Evolutionary conservation across 2,797 vertebrate species (phyloP), one percentile per base, ranked within the genome.

Genomic region (Hipposideros larvatus): DNA sequence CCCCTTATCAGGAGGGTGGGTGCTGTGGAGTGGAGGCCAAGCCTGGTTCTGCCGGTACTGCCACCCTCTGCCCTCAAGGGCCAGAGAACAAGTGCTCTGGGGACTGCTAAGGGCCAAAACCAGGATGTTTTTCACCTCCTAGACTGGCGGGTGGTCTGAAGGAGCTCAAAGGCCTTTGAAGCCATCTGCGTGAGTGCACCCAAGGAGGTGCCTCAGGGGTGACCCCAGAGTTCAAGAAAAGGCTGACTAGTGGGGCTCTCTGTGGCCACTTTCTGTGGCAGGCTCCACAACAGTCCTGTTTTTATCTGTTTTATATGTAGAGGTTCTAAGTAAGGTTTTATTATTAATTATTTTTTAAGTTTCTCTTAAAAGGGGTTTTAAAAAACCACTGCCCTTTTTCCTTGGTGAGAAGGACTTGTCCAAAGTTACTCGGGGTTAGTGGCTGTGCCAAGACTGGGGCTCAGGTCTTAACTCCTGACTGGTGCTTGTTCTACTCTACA

Each of bases 1-100:
- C 48, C 70, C 26, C 13, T 37, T 4, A 1, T 9, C 43, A 7
- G 65, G n/a, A 65, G 7, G 70, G 61, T 31, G 61, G 53, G 77
- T 2, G 0, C 7, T 0, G 37, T 1, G 13, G 22, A 61, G 0
- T 0, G 2, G 66, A 51, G n/a, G 16, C 90, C 18, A 6, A 2
- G 3, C 1, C 43, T 1, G 1, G 31, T 74, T 51, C 34, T 46
- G 11, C 71, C 0, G 4, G 11, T 61, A 5, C 61, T 11, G 21
- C 68, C 34, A 31, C 61, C 87, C 48, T 61, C 59, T 22, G 6
- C 31, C 55, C 55, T 66, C 55, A 4, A 5, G n/a, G 63, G 34
- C 57, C 51, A 13, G 87, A 79, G 68, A 83, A 68, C 21, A 28
- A 18, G 71, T 4, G 1, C 68, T 77, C 26, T 21, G 65, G n/a